Base-by-base conservation (phyloP, 2,888 invertebrate species). In the Mesorhabditis belari region DNA sequence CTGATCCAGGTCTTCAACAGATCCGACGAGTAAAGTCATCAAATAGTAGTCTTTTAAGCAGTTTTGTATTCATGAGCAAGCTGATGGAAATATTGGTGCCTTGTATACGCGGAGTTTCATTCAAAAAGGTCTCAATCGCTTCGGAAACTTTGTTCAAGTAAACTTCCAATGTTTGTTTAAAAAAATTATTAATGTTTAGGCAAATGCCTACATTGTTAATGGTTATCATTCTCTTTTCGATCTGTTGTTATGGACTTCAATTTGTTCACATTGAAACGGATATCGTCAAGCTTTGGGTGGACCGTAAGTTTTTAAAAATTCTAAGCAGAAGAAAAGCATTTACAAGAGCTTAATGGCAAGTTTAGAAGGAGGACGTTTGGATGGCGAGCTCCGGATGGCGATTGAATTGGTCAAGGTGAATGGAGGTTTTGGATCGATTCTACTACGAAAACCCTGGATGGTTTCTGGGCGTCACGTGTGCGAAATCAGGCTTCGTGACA, bases 221-320 rank as follows among this genome's bases (percentile, higher is more conserved):
- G n/a, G n/a, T 77, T 19, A 67, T 70, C 24, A 55, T 70, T 44
- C 56, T 90, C 90, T 77, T 90, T 91, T 76, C 92, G 91, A 84
- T 79, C 12, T 81, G 75, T 49, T 93, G 93, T 85, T 91, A 95
- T 76, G 95, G 94, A 66, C 88, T 98, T 75, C 95, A 94, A 85
- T 91, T 91, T 70, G 90, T 90, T 75, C 89, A 89, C 81, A 88
- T 94, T 76, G 93, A 95, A 85, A 92, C 93, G 63, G 88, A 92
- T 82, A 90, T 96, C 81, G 91, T 94, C 81, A 91, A 92, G 83
- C 87, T 95, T 71, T 95, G 94, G 93, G 90, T 93, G 81, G 91
- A 91, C 87, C 89, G 91, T 91, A 85, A 85, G 86, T 66, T 52
- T 17, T 25, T 23, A n/a, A n/a, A n/a, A n/a, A n/a, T n/a, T n/a